phyloP scores from a whole-genome alignment of 2,113 vertebrate species.

The Lampris incognitus region DNA sequence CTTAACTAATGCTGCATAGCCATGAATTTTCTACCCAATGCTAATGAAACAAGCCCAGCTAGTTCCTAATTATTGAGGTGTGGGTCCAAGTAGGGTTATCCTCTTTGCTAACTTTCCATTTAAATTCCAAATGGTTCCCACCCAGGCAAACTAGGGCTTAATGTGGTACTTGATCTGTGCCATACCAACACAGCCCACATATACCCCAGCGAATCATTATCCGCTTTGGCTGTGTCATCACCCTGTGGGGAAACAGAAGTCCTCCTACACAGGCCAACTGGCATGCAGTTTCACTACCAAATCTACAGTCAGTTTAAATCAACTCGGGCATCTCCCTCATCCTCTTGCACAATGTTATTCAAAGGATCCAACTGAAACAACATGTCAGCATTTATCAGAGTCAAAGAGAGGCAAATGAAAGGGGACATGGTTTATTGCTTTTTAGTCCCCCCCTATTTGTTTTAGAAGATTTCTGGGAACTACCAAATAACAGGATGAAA shows the following conservation, averaged over 20 bases:
- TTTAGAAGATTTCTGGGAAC: conserved; percentile 43
- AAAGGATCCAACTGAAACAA: conserved; percentile 60
- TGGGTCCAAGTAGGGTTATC: background rate
- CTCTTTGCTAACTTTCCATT: background rate
- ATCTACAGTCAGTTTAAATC: conserved; percentile 52
- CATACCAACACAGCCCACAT: conserved; percentile 22
- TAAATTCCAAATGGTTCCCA: background rate
- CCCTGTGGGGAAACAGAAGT: conserved; percentile 64
- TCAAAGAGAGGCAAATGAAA: conserved; percentile 41
- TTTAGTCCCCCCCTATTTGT: conserved; percentile 48
- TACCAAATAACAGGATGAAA: conserved; percentile 58
- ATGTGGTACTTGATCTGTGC: conserved; percentile 8
- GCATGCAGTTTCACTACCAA: conserved; percentile 54
- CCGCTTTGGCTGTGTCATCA: conserved; percentile 52
- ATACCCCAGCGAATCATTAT: conserved; percentile 35
- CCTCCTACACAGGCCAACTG: conserved; percentile 61
- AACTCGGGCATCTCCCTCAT: conserved; percentile 25
- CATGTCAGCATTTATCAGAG: conserved; percentile 57
- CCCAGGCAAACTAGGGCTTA: conserved; percentile 7
- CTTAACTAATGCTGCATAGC: background rate
- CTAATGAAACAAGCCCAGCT: background rate
- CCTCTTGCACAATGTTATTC: conserved; percentile 41
- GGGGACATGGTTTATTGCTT: conserved; percentile 44
- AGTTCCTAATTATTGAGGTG: background rate
- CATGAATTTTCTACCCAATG: background rate